Base-by-base conservation (phyloP, 2,113 vertebrate species). In the Odontophorus gujanensis region DNA sequence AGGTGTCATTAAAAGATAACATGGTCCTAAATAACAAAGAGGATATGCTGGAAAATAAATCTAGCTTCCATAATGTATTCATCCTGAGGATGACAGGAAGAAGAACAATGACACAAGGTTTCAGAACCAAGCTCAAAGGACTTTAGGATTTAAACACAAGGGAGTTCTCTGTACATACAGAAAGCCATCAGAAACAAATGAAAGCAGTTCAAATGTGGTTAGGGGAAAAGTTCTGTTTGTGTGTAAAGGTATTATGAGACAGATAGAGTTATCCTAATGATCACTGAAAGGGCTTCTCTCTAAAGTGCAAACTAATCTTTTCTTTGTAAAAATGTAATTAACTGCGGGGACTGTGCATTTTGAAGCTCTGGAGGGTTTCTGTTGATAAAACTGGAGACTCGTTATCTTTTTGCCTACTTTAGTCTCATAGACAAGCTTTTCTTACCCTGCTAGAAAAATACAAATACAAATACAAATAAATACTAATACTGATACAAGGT, bases 11-110 rank as follows among this genome's bases (percentile, higher is more conserved):
- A 68, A 74, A 92, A 87, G 85, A 91, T 85, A 92, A 59, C 10
- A 67, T 15, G 21, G 8, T 12, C 57, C 20, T 78, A 91, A 82
- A 91, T 51, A 91, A 57, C 42, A 57, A 89, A 87, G 19, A 55
- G 2, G 5, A 83, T 89, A 77, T 80, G 24, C 50, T 55, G 82
- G 71, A 89, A 92, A 89, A 91, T 89, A 85, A 93, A 80, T 81
- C 78, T 59, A 45, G 4, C 1, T 85, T 81, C 11, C 34, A 34
- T 17, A 69, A 74, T 59, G 10, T 43, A 8, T 55, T 92, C 0
- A 1, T 89, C 42, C 55, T 51, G 26, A 22, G 13, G 28, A 66
- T 71, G 71, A 9, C 40, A 88, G 40, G 9, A 86, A 13, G 15
- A 68, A 78, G 80, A 94, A 66, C 28, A 89, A 32, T 32, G 83